Base-by-base conservation (phyloP, 1,140 invertebrate species). In the Ganaspis sp. region DNA sequence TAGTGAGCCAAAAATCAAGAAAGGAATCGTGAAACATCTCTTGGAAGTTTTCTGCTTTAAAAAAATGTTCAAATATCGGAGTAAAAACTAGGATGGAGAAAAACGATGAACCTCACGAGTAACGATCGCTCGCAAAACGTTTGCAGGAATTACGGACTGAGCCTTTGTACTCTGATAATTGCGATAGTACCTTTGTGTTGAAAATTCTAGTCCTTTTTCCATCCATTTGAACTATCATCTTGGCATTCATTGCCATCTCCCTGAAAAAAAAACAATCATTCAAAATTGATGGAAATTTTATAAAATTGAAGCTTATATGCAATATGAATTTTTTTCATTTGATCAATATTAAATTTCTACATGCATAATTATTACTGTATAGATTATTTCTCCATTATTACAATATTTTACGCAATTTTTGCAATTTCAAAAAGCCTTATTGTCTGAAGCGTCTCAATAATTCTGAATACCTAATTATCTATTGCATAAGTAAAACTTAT, bases 161-260 rank as follows among this genome's bases (percentile, higher is more conserved):
- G 9, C 19, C 23, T 64, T 64, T 15, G 54, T 82, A 70, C 73
- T 38, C n/a, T 38, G 12, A 40, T 38, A 70, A 70, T 70, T 49
- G n/a, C 2, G 2, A 53, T n/a, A 86, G 91, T 92, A 96, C 95
- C 93, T 96, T 97, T 69, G 93, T 93, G 86, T 96, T 97, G 34
- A 94, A 92, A 76, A 98, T 94, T 77, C 95, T 93, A 75, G 96
- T 97, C 84, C 95, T 97, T 90, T 96, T 96, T 42, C 94, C 95
- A 84, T 96, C 95, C 96, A 97, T 97, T 88, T 96, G 94, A 77
- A 97, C 95, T 85, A 97, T 97, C 81, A 95, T 92, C 86, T 96
- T 95, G 53, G 96, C 94, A 81, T 94, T 94, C 95, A 97, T 94
- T 83, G 96, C 95, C 83, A 94, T 91, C 90, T 97, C 96, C 92